Conservation (phyloP, 2,797 vertebrate genomes). For the Periparus ater region DNA sequence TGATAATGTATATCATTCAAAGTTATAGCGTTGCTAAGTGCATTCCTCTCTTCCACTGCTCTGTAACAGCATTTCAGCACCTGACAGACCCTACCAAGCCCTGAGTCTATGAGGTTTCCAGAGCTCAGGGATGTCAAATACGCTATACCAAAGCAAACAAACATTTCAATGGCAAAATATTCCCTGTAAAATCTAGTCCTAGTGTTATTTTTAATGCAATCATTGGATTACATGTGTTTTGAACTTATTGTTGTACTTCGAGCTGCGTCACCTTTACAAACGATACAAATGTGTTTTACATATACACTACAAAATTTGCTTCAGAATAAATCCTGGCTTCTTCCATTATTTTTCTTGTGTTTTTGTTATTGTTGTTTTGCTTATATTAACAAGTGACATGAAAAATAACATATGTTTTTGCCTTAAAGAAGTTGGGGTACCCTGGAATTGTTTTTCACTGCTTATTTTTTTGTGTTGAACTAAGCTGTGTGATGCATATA, state of each 20-base stretch:
- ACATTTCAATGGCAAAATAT: not conserved
- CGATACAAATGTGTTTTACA: not conserved
- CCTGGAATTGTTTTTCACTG: not conserved
- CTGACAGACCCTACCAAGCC: not conserved
- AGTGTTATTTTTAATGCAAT: not conserved
- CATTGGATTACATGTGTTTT: not conserved
- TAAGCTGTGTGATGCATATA: not conserved
- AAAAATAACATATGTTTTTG: not conserved
- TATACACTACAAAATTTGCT: not conserved
- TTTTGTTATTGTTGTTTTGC: not conserved
- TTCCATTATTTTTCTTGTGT: not conserved
- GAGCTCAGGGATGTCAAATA: not conserved
- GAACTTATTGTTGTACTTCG: not conserved
- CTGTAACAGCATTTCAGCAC: conserved; percentile 57
- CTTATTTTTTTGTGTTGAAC: not conserved
- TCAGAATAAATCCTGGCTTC: not conserved
- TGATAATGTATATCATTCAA: conserved; percentile 1
- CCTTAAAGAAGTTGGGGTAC: not conserved
- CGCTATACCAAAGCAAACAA: not conserved
- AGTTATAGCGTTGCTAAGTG: conserved; percentile 16
- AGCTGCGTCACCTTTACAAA: not conserved
- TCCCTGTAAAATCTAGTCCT: not conserved
- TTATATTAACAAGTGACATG: not conserved
- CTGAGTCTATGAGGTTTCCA: not conserved
- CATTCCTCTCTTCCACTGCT: conserved; percentile 50